Evolutionary conservation across 1,140 invertebrate species (phyloP).

Genomic region (Drosophila azteca): DNA sequence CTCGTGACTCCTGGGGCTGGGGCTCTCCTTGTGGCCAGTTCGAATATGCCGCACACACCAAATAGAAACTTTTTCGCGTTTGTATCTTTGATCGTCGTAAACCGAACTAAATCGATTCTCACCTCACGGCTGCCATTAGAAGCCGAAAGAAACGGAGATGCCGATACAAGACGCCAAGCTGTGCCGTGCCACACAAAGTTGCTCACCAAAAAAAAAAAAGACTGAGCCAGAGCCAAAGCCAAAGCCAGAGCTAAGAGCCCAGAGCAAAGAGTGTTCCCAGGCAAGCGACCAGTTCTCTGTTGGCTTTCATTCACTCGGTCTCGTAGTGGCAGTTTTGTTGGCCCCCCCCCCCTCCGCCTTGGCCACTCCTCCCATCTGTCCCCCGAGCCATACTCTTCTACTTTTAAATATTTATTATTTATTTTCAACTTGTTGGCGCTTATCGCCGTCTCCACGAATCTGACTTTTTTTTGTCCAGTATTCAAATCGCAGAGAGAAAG

Average conservation of each 20-base stretch:
- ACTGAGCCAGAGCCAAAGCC: constrained; percentile 30
- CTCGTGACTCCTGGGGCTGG: constrained; percentile 28
- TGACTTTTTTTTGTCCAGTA: constrained; percentile 40
- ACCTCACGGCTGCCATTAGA: constrained; percentile 81
- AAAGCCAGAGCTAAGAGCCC: constrained; percentile 25
- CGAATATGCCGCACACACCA: constrained; percentile 42
- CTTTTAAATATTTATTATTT: constrained; percentile 75
- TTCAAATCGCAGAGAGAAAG: constrained; percentile 51
- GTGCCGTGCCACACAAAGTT: constrained; percentile 66
- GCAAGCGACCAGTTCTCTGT: constrained; percentile 71
- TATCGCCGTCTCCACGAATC: constrained; percentile 34
- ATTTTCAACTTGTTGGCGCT: constrained; percentile 68
- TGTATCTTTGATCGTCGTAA: constrained; percentile 83
- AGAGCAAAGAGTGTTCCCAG: constrained; percentile 59
- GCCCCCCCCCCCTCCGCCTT: constrained; percentile 1
- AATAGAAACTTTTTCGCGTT: constrained; percentile 83
- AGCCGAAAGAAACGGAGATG: constrained; percentile 73
- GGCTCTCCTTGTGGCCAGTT: constrained; percentile 26
- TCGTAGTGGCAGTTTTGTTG: constrained; percentile 51
- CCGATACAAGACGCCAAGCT: constrained; percentile 31
- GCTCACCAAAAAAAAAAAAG: constrained; percentile 48
- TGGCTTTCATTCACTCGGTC: constrained; percentile 57
- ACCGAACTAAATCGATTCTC: constrained; percentile 83
- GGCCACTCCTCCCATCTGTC: constrained; percentile 15
- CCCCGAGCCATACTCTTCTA: constrained; percentile 34